Evolutionary conservation across 2,888 invertebrate genomes (phyloP), one percentile per base, ranked within the genome.

Genomic region (Hypsopygia costalis): DNA sequence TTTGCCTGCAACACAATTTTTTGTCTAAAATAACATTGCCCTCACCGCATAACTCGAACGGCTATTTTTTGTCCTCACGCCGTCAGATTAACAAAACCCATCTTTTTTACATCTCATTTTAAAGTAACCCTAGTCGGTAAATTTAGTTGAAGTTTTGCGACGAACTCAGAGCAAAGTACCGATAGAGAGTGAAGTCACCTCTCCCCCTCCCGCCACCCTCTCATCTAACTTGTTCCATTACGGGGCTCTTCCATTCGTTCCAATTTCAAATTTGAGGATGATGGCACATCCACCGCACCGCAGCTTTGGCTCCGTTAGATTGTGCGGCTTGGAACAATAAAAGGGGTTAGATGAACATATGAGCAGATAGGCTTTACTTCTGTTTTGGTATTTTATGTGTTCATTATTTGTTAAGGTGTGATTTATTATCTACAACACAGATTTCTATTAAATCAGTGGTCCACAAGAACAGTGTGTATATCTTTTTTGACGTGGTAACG

Each of bases 151-250:
- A 80, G 74, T 79, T 80, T 75, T 66, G 68, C 67, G 66, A 61
- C 64, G 63, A 53, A 52, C 59, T 44, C 58, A 43, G 49, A 51
- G 49, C 52, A 58, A 58, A 62, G 61, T 56, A 56, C 58, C 65
- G 63, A 69, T 74, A 62, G 67, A 74, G 63, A 51, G 52, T 52
- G 49, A 46, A 57, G 52, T 50, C 51, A 48, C 44, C 22, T 21
- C 50, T 55, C 43, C 48, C 58, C 65, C 62, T 58, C 62, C 49
- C 60, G 47, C 69, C 71, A 8, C 74, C 68, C 70, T 75, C 69
- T 87, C 86, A 88, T 88, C 85, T 85, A 88, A 88, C 87, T 88
- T 88, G 67, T 61, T 64, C 79, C 87, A 83, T 88, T 88, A 86
- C 82, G 66, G 76, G 73, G 75, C 74, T 70, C 75, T 79, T 81